Base-by-base conservation (phyloP, 2,888 invertebrate species). In the Drosophila nr. fundita region DNA sequence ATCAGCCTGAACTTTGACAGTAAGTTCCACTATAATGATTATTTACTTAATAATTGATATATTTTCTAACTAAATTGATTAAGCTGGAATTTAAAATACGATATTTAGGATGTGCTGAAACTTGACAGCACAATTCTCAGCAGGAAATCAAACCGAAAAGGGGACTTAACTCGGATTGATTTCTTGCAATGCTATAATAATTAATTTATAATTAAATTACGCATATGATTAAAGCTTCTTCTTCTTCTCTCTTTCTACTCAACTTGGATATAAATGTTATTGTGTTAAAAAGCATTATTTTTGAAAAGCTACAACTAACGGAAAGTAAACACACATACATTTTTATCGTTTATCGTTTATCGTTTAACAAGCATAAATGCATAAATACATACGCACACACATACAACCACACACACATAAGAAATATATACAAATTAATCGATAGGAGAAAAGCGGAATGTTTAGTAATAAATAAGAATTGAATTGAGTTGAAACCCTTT, bases 1-100 rank as follows among this genome's bases (percentile, higher is more conserved):
- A 98, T 98, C 94, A 98, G 98, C 94, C 96, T 99, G 91, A 99
- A 99, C 94, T 98, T 99, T 95, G 98, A 98, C 96, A 98, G 99
- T 99, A 95, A 97, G 98, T 97, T n/a, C 18, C 27, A n/a, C 24
- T 11, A 45, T 8, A 24, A 8, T 4, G 4, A 15, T 24, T 45
- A 8, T 42, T n/a, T 21, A 8, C 38, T 18, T 8, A 2, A 42
- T 8, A 24, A 24, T 8, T 15, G 15, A 45, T 45, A 15, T 45
- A 21, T 45, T 8, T 45, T 24, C 4, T 7, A 15, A 15, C 7
- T 38, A 8, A 18, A 38, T 38, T 3, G 7, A 38, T 38, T 38
- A 18, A 18, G 18, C 4, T 24, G 13, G 13, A 45, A 45, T 24
- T 24, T 24, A 45, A 4, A 45, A 2, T 45, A 15, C 15, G 24